These are phyloP conservation scores for Blastobasis lacticolella DNA, from an alignment of 2,888 invertebrate species.

Conservation along the genomic window DNA sequence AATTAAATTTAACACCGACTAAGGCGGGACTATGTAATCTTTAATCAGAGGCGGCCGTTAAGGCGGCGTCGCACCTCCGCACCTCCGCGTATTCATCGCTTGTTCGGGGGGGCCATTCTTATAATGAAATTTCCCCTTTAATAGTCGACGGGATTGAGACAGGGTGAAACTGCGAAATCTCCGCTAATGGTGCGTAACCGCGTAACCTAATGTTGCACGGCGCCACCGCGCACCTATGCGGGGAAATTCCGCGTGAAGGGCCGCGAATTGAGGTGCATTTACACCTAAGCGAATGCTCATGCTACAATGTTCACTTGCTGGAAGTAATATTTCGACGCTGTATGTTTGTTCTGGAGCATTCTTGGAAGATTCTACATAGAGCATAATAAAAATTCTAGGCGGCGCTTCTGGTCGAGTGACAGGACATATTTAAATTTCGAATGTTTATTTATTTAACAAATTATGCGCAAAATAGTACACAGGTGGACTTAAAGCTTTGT, in stretches of 20 bases:
- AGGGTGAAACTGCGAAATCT: constrained; percentile 55
- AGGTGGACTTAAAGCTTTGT: too few species aligned
- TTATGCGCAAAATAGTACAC: too few species aligned
- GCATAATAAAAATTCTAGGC: too few species aligned
- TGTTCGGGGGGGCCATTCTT: constrained; percentile 51
- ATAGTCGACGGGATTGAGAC: constrained; percentile 53
- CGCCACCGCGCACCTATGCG: constrained; percentile 11
- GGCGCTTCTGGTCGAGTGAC: too few species aligned
- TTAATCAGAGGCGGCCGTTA: constrained; percentile 40
- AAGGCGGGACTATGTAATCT: constrained; percentile 35
- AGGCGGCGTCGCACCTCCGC: constrained; percentile 29
- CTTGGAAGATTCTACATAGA: too few species aligned
- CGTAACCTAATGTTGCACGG: constrained; percentile 41
- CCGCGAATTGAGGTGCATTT: constrained; percentile 13
- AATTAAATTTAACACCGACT: constrained; percentile 46
- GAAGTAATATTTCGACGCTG: too few species aligned
- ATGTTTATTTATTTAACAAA: too few species aligned
- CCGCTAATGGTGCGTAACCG: constrained; percentile 55
- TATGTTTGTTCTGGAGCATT: too few species aligned
- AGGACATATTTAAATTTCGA: too few species aligned
- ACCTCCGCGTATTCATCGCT: constrained; percentile 38
- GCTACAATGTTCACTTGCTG: too few species aligned
- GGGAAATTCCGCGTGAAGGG: constrained; percentile 25
- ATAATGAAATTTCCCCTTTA: constrained; percentile 60
- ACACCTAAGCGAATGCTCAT: not conserved